These are phyloP conservation scores for Ibidorhyncha struthersii DNA, from an alignment of 2,113 vertebrate genomes.

Conservation along the genomic window DNA sequence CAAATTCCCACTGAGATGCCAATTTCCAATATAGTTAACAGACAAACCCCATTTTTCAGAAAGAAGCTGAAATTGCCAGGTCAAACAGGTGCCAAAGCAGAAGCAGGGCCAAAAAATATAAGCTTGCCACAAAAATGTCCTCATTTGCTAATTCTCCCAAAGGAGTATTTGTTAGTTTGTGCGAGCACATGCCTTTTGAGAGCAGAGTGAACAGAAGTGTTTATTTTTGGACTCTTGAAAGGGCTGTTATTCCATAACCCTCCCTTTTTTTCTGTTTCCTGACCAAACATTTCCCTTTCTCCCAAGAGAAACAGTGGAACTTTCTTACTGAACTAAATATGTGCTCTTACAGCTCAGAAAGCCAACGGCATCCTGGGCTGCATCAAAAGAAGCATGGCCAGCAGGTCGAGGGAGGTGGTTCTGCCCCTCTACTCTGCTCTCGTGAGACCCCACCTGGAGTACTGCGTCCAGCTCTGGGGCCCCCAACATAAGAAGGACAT, in stretches of 20 bases:
- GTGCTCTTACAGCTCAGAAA: not conserved
- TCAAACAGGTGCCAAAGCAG: conserved; percentile 2
- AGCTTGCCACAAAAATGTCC: not conserved
- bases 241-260: not conserved
- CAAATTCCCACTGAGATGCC: not conserved
- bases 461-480: too few relatives aligned
- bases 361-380: too few relatives aligned
- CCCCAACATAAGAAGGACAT: too few relatives aligned
- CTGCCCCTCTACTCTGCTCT: too few relatives aligned
- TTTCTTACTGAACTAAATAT: not conserved
- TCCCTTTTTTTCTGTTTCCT: not conserved
- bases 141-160: not conserved
- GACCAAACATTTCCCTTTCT: not conserved
- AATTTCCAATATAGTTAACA: not conserved
- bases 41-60: not conserved
- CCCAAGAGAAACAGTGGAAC: not conserved
- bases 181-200: not conserved
- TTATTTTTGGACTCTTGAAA: not conserved
- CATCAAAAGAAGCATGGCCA: too few relatives aligned
- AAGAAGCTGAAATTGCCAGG: not conserved
- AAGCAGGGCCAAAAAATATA: not conserved
- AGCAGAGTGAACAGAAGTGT: not conserved
- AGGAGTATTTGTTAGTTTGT: not conserved
- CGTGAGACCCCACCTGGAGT: too few relatives aligned
- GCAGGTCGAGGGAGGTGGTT: too few relatives aligned